These are phyloP conservation scores for Diloba caeruleocephala DNA, from an alignment of 2,888 invertebrate genomes.

Conservation along the genomic window DNA sequence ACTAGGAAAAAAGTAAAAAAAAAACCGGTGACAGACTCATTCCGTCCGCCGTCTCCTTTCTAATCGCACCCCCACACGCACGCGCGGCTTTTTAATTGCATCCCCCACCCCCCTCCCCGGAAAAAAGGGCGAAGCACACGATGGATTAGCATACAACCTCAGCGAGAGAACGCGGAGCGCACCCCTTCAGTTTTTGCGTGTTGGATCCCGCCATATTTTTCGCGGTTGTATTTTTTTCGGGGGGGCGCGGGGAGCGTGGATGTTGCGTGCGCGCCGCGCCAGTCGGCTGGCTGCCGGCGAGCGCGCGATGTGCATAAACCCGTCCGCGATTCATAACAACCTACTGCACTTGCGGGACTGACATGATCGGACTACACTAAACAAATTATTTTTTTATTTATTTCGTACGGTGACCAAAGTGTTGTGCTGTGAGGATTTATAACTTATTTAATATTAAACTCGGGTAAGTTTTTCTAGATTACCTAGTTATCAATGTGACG, in stretches of 20 bases:
- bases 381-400: conserved; percentile 51
- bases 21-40: conserved; percentile 83
- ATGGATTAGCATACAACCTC: conserved; percentile 89
- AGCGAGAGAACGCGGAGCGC: conserved; percentile 76
- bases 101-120: conserved; percentile 81
- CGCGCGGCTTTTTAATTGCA: conserved; percentile 89
- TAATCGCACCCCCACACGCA: conserved; percentile 88
- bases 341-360: conserved; percentile 65
- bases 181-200: conserved; percentile 87
- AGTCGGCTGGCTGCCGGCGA: conserved; percentile 85
- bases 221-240: conserved; percentile 79
- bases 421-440: conserved; percentile 65
- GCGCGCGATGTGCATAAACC: conserved; percentile 76
- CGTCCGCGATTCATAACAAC: conserved; percentile 59
- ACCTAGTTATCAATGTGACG: conserved; percentile 76
- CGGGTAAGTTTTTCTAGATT: conserved; percentile 62
- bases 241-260: conserved; percentile 61
- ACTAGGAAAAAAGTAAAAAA: conserved; percentile 88
- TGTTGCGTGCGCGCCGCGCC: conserved; percentile 82
- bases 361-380: conserved; percentile 51
- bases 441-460: conserved; percentile 52
- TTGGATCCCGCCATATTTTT: conserved; percentile 83
- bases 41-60: conserved; percentile 85
- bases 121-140: conserved; percentile 85
- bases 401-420: conserved; percentile 62